These are phyloP conservation scores for Drosophila sordidula DNA, from an alignment of 2,888 invertebrate species.

Conservation along the genomic window DNA sequence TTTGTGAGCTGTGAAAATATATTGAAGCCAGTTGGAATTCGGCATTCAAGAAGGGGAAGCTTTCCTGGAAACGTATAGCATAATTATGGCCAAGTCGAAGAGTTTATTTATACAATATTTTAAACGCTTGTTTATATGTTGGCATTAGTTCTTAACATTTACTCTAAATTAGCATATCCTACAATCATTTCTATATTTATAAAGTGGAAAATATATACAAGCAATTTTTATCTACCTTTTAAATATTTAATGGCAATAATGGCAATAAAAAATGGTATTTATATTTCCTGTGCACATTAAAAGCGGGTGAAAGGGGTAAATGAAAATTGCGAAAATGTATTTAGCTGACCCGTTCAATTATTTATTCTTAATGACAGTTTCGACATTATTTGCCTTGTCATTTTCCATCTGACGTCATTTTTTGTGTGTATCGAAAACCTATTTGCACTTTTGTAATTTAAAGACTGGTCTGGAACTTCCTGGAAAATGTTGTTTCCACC, in stretches of 20 bases:
- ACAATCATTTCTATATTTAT: too few relatives aligned
- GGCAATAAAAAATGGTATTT: too few relatives aligned
- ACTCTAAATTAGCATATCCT: too few relatives aligned
- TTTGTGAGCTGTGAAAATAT: conserved; percentile 69
- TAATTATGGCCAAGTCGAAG: background rate
- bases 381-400: background rate
- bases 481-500: background rate
- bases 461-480: background rate
- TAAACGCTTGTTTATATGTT: background rate
- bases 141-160: background rate
- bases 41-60: background rate
- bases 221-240: too few relatives aligned
- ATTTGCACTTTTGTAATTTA: background rate
- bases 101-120: conserved; percentile 1
- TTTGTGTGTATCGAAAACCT: background rate
- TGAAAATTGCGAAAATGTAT: too few relatives aligned
- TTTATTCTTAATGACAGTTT: too few relatives aligned
- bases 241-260: too few relatives aligned
- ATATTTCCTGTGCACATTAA: too few relatives aligned
- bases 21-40: conserved; percentile 32
- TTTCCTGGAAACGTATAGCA: background rate
- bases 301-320: too few relatives aligned
- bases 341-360: too few relatives aligned
- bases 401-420: background rate
- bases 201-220: too few relatives aligned